phyloP scores from a whole-genome alignment of 2,888 invertebrate genomes.

The Volucella inanis region DNA sequence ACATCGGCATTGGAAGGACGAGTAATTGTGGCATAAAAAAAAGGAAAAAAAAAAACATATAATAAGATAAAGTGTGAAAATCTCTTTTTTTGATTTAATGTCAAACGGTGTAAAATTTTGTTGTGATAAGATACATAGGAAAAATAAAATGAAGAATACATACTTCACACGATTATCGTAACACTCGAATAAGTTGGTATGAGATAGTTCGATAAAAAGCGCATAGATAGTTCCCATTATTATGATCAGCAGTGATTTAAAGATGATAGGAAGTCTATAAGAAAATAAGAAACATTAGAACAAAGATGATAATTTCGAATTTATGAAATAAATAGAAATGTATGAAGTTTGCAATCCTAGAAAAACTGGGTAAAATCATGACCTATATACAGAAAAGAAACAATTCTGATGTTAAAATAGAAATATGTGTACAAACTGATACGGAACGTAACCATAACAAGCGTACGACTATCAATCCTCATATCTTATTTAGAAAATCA shows the following conservation, averaged over 20 bases:
- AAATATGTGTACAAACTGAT: too few species aligned
- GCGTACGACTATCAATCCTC: too few species aligned
- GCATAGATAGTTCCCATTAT: conserved; percentile 92
- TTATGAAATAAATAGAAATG: not conserved
- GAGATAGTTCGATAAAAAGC: conserved; percentile 91
- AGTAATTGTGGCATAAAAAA: conserved; percentile 61
- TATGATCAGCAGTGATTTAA: conserved; percentile 90
- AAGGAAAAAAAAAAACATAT: conserved; percentile 27
- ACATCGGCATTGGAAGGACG: conserved; percentile 9
- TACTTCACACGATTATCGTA: conserved; percentile 91
- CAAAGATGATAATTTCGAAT: not conserved
- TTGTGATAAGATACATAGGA: not conserved
- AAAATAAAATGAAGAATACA: conserved; percentile 80
- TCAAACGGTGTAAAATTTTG: conserved; percentile 45
- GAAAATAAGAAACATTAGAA: not conserved
- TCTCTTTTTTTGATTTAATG: conserved; percentile 8
- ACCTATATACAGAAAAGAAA: too few species aligned
- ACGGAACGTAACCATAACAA: too few species aligned
- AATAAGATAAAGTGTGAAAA: conserved; percentile 39
- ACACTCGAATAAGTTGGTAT: conserved; percentile 90
- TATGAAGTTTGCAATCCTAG: not conserved
- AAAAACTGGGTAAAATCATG: not conserved
- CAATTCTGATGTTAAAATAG: too few species aligned
- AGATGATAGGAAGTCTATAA: conserved; percentile 88
- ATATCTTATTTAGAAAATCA: too few species aligned